Percentiles rank a stretch among this genome's conserved stretches.
Evolutionary conservation across 2,797 vertebrate genomes (phyloP).

Genomic region (Oryzias sinensis): DNA sequence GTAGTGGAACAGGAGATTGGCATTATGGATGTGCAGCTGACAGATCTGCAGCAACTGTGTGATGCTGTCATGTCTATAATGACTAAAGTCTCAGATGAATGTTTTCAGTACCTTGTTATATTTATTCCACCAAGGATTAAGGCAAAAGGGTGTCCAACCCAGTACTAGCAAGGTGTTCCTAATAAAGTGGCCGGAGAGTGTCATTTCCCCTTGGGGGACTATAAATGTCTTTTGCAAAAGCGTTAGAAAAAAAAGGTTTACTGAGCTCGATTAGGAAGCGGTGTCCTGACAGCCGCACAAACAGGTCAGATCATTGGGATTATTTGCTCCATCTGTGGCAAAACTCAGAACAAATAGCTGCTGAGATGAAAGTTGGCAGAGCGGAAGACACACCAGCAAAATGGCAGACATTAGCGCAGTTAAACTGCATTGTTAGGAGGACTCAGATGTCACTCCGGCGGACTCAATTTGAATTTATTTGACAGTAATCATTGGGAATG

Average conservation of each 20-base stretch:
- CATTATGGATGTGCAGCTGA: constrained; percentile 41
- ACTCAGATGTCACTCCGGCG: constrained; percentile 32
- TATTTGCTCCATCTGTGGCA: constrained; percentile 7
- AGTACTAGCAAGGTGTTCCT: no score
- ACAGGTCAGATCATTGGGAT: neutral
- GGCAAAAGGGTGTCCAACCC: no score
- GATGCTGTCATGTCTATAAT: constrained; percentile 25
- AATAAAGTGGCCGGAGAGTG: no score
- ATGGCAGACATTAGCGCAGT: constrained; percentile 15
- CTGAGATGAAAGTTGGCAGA: constrained; percentile 5
- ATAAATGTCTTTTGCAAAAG: no score
- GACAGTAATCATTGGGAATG: constrained; percentile 50
- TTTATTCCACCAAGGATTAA: no score
- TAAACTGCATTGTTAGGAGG: constrained; percentile 11
- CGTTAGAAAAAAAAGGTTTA: no score
- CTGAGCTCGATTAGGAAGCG: neutral
- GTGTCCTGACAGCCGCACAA: neutral
- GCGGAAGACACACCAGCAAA: constrained; percentile 1
- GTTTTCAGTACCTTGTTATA: neutral
- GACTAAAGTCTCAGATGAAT: constrained; percentile 10
- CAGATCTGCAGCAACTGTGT: constrained; percentile 45
- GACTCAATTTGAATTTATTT: constrained; percentile 43
- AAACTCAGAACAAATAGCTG: neutral
- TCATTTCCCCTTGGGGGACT: no score
- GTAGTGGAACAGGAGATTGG: no score